Percentiles rank a stretch among this genome's conserved stretches.
Evolutionary conservation across 2,888 invertebrate genomes (phyloP).

Genomic region (Geophilus truncorum): DNA sequence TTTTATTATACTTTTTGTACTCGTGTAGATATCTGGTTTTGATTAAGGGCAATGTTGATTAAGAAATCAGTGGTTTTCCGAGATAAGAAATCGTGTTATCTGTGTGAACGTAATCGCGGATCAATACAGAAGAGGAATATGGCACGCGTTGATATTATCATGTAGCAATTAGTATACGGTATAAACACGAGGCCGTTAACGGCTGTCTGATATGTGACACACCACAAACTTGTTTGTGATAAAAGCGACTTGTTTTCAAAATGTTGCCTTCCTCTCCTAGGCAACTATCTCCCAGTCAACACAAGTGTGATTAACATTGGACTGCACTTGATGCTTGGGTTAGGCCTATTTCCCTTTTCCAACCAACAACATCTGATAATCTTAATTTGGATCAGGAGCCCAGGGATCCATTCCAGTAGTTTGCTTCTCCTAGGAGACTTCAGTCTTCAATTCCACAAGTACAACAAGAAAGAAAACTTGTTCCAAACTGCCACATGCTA

Average conservation of each 20-base stretch:
- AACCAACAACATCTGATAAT: slow-evolving; percentile 21
- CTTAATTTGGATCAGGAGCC: slow-evolving; percentile 25
- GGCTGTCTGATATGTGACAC: neutral
- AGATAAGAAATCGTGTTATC: neutral
- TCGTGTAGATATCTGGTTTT: no score
- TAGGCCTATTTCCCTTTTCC: slow-evolving; percentile 11
- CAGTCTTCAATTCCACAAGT: neutral
- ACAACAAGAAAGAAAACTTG: slow-evolving; percentile 18
- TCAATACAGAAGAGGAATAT: neutral
- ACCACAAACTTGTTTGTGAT: slow-evolving; percentile 25
- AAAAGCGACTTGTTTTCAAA: slow-evolving; percentile 21
- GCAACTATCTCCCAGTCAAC: slow-evolving; percentile 25
- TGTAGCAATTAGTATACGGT: neutral
- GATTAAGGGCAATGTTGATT: no score
- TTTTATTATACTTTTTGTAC: no score
- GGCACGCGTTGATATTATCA: neutral
- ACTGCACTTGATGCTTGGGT: slow-evolving; percentile 8
- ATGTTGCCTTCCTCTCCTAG: slow-evolving; percentile 18
- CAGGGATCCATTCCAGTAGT: slow-evolving; percentile 17
- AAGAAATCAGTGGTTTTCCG: no score
- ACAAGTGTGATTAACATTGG: slow-evolving; percentile 25
- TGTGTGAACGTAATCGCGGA: neutral
- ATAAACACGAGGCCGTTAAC: neutral
- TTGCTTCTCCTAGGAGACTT: slow-evolving; percentile 15
- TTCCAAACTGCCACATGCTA: neutral